A percentile compares a stretch with the other conserved stretches of the same genome.
Conservation (phyloP, 2,797 vertebrate genomes). For the Falco berigora region DNA sequence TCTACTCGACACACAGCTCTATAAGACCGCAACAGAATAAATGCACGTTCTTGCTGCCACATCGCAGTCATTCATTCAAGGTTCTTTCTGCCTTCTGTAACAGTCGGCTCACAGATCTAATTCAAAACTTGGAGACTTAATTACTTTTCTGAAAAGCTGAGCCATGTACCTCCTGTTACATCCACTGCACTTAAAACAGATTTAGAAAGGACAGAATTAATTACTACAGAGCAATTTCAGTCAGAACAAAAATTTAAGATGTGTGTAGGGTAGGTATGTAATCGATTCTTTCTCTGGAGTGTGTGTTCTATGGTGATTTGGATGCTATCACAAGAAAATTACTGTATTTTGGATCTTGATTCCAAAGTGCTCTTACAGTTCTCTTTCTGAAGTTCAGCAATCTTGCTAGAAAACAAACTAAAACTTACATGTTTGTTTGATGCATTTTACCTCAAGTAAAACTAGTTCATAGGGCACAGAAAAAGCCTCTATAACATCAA, state of each 20-base stretch:
- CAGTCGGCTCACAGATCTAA: neutral
- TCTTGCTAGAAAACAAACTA: neutral
- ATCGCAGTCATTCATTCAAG: neutral
- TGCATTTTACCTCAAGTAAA: neutral
- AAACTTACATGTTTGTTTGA: neutral
- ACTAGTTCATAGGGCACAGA: neutral
- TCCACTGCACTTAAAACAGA: neutral
- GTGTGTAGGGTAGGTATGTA: neutral
- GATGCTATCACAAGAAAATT: neutral
- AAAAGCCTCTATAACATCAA: neutral
- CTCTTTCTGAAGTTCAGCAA: neutral
- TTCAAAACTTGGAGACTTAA: neutral
- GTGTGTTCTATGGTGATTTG: neutral
- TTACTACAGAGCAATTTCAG: neutral
- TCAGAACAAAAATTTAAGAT: neutral
- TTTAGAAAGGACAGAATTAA: neutral
- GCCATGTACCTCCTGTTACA: neutral
- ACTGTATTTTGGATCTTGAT: neutral
- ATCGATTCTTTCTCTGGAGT: neutral
- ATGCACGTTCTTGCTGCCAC: neutral
- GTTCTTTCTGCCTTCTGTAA: neutral
- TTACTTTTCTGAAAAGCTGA: neutral
- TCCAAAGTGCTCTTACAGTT: neutral
- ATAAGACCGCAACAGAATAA: neutral
- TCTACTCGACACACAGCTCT: slow-evolving; percentile 2